A percentile compares a stretch with the other conserved stretches of the same genome.
Conservation (phyloP, 2,113 vertebrate species). For the Picathartes gymnocephalus region DNA sequence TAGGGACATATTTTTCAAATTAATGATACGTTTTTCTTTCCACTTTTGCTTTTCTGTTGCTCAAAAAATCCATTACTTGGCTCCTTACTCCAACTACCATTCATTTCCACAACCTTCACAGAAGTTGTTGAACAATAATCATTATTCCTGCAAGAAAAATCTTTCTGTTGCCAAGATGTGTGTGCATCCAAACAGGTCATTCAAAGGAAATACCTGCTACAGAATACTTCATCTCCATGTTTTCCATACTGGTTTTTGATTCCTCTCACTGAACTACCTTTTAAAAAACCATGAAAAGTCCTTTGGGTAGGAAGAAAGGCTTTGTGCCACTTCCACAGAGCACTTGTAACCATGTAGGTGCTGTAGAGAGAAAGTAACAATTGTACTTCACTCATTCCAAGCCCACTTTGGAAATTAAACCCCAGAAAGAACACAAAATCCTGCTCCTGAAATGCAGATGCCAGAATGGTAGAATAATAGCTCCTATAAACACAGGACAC, state of each 20-base stretch:
- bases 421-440: neutral
- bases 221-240: neutral
- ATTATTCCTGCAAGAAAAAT: neutral
- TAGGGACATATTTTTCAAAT: neutral
- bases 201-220: neutral
- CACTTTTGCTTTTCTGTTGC: neutral
- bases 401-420: neutral
- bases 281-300: neutral
- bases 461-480: neutral
- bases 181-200: neutral
- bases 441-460: conserved; percentile 2
- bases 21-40: neutral
- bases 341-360: neutral
- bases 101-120: neutral
- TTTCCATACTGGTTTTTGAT: neutral
- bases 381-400: neutral
- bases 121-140: neutral
- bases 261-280: neutral
- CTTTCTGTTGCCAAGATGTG: neutral
- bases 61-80: neutral
- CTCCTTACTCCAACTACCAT: neutral
- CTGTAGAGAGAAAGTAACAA: neutral
- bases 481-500: neutral
- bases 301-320: neutral
- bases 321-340: neutral